Evolutionary conservation across 2,888 invertebrate species (phyloP).

Genomic region (Ophion slaviceki): DNA sequence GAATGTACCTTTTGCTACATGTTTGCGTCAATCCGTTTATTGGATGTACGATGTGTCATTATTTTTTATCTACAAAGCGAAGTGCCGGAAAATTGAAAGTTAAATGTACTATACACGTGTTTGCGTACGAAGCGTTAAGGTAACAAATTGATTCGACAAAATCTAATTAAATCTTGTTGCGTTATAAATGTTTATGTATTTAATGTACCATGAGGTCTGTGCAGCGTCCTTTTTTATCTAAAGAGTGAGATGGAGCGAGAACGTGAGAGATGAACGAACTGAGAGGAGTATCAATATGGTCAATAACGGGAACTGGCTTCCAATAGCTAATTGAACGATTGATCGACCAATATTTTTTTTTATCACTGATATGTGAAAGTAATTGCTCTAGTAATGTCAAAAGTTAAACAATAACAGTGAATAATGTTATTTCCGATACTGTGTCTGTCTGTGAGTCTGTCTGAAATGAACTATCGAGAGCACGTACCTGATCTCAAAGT

Average conservation of each 20-base stretch:
- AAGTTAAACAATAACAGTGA: neutral
- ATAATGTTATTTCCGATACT: neutral
- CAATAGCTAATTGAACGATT: conserved; percentile 43
- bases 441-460: too few relatives aligned
- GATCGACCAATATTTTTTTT: conserved; percentile 38
- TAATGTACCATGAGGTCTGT: conserved; percentile 10
- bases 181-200: conserved; percentile 6
- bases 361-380: neutral
- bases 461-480: too few relatives aligned
- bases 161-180: conserved; percentile 42
- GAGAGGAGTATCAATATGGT: conserved; percentile 23
- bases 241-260: neutral
- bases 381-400: neutral
- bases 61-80: conserved; percentile 44
- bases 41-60: too few relatives aligned
- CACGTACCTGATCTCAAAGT: too few relatives aligned
- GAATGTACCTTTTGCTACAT: too few relatives aligned
- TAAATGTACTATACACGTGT: conserved; percentile 31
- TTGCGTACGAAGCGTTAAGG: neutral
- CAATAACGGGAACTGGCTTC: conserved; percentile 33
- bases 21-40: too few relatives aligned
- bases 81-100: conserved; percentile 59
- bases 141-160: conserved; percentile 35
- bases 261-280: conserved; percentile 2
- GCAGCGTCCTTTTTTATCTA: conserved; percentile 10